Base-by-base conservation (phyloP, 1,140 invertebrate genomes). In the Lepidurus couesii region DNA sequence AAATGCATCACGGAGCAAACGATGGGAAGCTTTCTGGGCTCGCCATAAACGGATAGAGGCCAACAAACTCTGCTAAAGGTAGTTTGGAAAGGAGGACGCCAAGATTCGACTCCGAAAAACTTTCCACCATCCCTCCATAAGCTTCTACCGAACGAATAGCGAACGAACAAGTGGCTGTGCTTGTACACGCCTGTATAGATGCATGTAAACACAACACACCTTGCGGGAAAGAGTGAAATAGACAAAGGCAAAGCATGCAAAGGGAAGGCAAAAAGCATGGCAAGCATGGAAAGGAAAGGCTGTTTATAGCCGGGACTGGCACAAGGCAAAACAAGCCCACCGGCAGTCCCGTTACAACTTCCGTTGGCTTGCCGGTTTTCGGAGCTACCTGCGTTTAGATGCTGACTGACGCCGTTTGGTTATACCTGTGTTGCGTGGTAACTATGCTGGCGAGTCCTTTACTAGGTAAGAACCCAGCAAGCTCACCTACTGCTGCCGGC, bases 291-390 rank as follows among this genome's bases (percentile, higher is more conserved):
- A 10, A 21, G 21, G 13, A 7, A 65, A 65, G 53, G 13, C 53
- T 21, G 53, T 21, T 65, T 13, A 21, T 13, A n/a, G 21, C 53
- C 21, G 53, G 8, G 16, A 65, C 53, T 65, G 53, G 53, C 13
- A 9, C 53, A 13, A 65, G 53, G 53, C 53, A n/a, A 65, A 21
- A 65, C 53, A 9, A 65, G 53, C 53, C 21, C 13, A n/a, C 3
- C 13, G 21, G 45, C 16, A 65, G n/a, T 65, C 53, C 53, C 53
- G 53, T 65, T 65, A 65, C 53, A 65, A 16, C 53, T 65, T 65
- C 53, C 53, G 53, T 65, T 65, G 53, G 53, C 53, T 65, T 65
- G 53, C 53, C n/a, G 53, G n/a, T 65, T 65, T 65, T 65, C 4
- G 53, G 53, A 65, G 53, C 53, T 65, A 21, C 53, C 53, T 65